Base-by-base conservation (phyloP, 1,140 invertebrate species). In the Drosophila tani region DNA sequence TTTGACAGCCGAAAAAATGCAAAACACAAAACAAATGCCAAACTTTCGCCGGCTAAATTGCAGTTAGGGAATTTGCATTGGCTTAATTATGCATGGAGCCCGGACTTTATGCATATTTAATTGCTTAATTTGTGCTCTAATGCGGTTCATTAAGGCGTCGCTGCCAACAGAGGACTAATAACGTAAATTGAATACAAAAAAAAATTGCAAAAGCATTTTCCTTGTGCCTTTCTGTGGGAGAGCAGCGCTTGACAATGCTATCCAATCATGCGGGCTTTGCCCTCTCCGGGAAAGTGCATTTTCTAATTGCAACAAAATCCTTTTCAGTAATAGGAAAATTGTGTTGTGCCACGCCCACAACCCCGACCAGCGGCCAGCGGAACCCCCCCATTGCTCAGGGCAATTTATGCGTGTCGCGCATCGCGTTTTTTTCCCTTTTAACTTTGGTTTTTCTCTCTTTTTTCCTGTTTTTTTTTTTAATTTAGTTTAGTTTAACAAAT, bases 261-360 rank as follows among this genome's bases (percentile, higher is more conserved):
- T 46, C 38, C 50, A 35, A 49, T 65, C 53, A 63, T 35, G 27
- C 50, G n/a, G 29, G 3, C 35, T 56, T 24, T 17, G 11, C 35
- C 43, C 35, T 29, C 19, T n/a, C 21, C n/a, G 29, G 12, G 17
- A 65, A 79, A 90, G 84, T 88, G 85, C 85, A 90, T 84, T 88
- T 90, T 88, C 85, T 88, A 88, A 90, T 90, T 88, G 84, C 81
- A 84, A 84, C 86, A 69, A 90, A 90, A 88, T 90, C 69, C 78
- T 65, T 84, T 90, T 64, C 51, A 63, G 69, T 88, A 88, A 88
- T 81, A 88, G 84, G 81, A 79, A 81, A 88, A 90, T 85, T 90
- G 85, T 88, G 84, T 88, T 84, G 45, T 51, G 53, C 57, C 79
- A 76, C 64, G 69, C 60, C 76, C 46, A 17, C 35, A 12, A 43